Conservation (phyloP, 1,140 invertebrate species). For the Mycetomoellerius zeteki region DNA sequence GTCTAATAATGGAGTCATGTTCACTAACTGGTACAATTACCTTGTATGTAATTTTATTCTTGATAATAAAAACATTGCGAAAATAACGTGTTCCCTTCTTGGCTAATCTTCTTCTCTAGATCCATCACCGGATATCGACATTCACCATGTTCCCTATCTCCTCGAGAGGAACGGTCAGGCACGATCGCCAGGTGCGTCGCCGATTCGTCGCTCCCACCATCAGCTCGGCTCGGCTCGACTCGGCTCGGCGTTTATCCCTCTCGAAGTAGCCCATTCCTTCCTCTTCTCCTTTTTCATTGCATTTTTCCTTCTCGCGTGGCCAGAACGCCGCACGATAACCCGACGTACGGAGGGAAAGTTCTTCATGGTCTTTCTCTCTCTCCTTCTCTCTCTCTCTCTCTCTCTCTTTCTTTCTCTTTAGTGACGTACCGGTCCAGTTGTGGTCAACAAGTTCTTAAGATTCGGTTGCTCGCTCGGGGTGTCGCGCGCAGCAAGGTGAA, state of each 20-base stretch:
- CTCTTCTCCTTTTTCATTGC: conserved; percentile 31
- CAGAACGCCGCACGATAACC: conserved; percentile 51
- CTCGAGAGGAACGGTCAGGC: not conserved
- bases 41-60: conserved; percentile 4
- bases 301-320: conserved; percentile 49
- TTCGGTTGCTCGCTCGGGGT: conserved; percentile 70
- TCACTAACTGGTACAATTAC: too few relatives aligned
- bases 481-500: conserved; percentile 82
- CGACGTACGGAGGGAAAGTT: conserved; percentile 67
- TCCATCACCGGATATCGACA: conserved; percentile 49
- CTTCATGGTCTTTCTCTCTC: not conserved
- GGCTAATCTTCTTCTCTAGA: conserved; percentile 13
- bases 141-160: conserved; percentile 24
- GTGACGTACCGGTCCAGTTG: conserved; percentile 71
- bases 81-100: not conserved
- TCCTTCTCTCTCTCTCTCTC: not conserved
- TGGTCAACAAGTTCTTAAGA: conserved; percentile 72
- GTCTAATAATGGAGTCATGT: too few relatives aligned
- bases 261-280: conserved; percentile 27
- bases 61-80: not conserved
- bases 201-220: conserved; percentile 56
- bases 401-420: not conserved
- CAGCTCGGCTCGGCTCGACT: not conserved
- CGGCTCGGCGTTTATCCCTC: conserved; percentile 37
- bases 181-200: conserved; percentile 15